phyloP scores from a whole-genome alignment of 1,140 invertebrate species.

The Zophobas atratus region DNA sequence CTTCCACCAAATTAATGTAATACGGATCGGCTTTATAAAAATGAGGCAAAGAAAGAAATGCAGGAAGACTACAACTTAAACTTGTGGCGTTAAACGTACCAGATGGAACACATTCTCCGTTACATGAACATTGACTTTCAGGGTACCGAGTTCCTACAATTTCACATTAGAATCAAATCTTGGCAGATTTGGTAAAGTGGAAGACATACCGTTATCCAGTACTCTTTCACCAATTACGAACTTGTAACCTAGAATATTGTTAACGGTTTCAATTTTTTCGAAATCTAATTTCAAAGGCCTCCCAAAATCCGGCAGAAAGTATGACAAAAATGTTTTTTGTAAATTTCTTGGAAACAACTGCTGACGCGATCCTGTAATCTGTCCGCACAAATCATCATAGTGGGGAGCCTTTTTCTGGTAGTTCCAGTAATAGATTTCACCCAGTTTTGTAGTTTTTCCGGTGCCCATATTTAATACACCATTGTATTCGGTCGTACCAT shows the following conservation, averaged over 20 bases:
- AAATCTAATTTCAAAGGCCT: no score
- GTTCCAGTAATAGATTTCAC: slow-evolving; percentile 72
- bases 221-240: slow-evolving; percentile 2
- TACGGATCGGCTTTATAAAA: slow-evolving; percentile 79
- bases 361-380: slow-evolving; percentile 68
- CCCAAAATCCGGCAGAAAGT: no score
- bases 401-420: slow-evolving; percentile 68
- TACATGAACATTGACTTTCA: slow-evolving; percentile 80
- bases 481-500: slow-evolving; percentile 57
- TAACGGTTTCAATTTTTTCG: no score
- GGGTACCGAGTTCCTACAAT: slow-evolving; percentile 67
- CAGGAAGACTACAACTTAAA: slow-evolving; percentile 78
- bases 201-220: not conserved
- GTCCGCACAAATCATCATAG: slow-evolving; percentile 66
- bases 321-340: no score
- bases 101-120: slow-evolving; percentile 77
- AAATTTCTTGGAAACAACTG: no score
- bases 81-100: slow-evolving; percentile 74
- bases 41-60: slow-evolving; percentile 83
- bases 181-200: not conserved
- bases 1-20: slow-evolving; percentile 70
- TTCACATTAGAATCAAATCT: no score
- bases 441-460: slow-evolving; percentile 66
- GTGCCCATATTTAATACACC: slow-evolving; percentile 60
- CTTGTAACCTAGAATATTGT: no score